Evolutionary conservation across 2,113 vertebrate species (phyloP), one percentile per base, ranked within the genome.

Genomic region (Oxygymnocypris stewartii): DNA sequence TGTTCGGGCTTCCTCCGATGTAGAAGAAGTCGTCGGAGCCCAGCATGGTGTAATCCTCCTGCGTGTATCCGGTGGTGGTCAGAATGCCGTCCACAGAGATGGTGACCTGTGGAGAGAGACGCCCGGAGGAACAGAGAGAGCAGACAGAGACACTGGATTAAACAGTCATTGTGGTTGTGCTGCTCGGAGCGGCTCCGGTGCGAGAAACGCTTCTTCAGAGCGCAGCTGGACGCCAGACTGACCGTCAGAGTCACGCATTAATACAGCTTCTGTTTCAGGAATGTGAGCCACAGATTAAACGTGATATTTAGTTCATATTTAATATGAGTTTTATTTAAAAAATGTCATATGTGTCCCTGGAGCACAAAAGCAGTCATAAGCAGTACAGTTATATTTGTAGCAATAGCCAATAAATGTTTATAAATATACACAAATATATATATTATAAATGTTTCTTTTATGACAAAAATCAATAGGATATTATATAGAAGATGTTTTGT

Each of bases 11-110:
- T 87, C 97, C 97, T 49, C 97, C 97, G 0, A 98, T 97, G 92
- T 98, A 98, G 94, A 98, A 98, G 94, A 98, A 98, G 92, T 98
- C 97, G 3, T 97, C 97, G 0, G 97, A 97, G 76, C 97, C 97
- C 94, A 98, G 82, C 97, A 98, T 98, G 91, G 97, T 98, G 92
- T 97, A 98, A 67, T 98, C 97, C 86, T 95, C 97, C 94, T 85
- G 97, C 89, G 96, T 98, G 95, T 95, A 96, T 18, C 93, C 97
- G 90, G 97, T 98, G 88, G 97, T 97, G 93, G 97, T 98, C 92
- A 98, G 92, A 91, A 98, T 98, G 63, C 97, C 97, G 90, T 98
- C 97, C 93, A 98, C 97, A 0, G 97, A 97, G 90, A 98, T 98
- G 88, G 97, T 98, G 91, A 98, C 97, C 95, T 94, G 83, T 47